Evolutionary conservation across 2,113 vertebrate genomes (phyloP).

Genomic region (Blennius ocellaris): DNA sequence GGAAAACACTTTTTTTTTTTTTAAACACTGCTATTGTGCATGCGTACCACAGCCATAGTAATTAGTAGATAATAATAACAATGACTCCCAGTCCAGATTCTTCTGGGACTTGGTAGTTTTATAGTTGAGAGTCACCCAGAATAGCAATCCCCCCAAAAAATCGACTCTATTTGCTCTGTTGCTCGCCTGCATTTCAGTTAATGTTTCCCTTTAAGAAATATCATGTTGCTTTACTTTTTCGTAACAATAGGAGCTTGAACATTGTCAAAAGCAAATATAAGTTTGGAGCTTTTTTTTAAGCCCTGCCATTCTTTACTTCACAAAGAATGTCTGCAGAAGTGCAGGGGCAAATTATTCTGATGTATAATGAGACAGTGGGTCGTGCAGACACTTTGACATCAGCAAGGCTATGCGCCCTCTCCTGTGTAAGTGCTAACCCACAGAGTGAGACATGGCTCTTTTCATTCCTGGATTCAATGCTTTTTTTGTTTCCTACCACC

Average conservation of each 20-base stretch:
- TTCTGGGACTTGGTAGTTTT: no score
- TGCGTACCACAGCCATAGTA: no score
- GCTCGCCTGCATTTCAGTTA: constrained; percentile 5
- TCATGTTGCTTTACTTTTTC: neutral
- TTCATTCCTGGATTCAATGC: constrained; percentile 43
- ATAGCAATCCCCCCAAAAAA: neutral
- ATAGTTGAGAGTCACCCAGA: no score
- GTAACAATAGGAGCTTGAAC: neutral
- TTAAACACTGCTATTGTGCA: no score
- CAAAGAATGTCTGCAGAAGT: constrained; percentile 33
- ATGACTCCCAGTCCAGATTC: no score
- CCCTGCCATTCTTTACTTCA: constrained; percentile 17
- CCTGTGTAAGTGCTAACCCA: constrained; percentile 70
- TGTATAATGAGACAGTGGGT: constrained; percentile 55
- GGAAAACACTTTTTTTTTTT: no score
- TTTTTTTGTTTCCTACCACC: constrained; percentile 49
- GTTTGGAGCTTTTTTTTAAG: neutral
- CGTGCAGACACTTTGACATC: constrained; percentile 54
- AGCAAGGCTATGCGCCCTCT: constrained; percentile 52
- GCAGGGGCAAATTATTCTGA: constrained; percentile 46
- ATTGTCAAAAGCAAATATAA: constrained; percentile 6
- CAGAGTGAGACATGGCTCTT: constrained; percentile 54
- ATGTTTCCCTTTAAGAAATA: constrained; percentile 7
- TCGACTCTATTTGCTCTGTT: constrained; percentile 24
- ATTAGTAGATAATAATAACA: no score